Conservation (phyloP, 2,888 invertebrate genomes). For the Oscheius sp. region DNA sequence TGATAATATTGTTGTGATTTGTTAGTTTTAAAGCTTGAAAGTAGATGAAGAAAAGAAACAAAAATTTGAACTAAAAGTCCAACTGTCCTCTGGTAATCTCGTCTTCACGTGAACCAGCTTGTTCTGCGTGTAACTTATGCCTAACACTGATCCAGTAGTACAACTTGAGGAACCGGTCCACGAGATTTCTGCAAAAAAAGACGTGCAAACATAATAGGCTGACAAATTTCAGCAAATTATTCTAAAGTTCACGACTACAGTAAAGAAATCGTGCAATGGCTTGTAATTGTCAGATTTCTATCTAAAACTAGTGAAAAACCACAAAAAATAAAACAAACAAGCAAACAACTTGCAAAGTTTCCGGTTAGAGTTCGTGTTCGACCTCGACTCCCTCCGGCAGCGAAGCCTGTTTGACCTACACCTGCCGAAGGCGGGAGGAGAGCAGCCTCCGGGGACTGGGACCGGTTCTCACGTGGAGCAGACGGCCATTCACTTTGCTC, state of each 20-base stretch:
- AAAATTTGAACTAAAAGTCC: neutral
- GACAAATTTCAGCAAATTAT: too few species aligned
- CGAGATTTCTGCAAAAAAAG: neutral
- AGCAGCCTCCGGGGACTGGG: slow-evolving; percentile 11
- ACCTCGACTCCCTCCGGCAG: neutral
- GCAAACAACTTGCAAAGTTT: too few species aligned
- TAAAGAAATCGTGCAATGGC: too few species aligned
- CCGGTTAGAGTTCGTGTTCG: neutral
- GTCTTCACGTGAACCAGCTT: neutral
- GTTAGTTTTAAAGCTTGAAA: too few species aligned
- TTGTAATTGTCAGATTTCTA: too few species aligned
- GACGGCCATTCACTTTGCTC: slow-evolving; percentile 27
- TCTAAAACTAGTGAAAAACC: too few species aligned
- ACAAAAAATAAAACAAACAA: too few species aligned
- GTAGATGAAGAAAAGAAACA: neutral
- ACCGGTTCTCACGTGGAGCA: slow-evolving; percentile 25
- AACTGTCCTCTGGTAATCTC: neutral
- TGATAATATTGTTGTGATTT: too few species aligned
- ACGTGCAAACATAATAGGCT: slow-evolving; percentile 22
- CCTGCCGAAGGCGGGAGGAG: slow-evolving; percentile 15
- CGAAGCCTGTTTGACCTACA: slow-evolving; percentile 18
- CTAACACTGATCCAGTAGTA: neutral
- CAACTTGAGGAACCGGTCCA: slow-evolving; percentile 11
- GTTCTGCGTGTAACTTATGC: neutral
- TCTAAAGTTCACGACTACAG: too few species aligned